A percentile compares a stretch with the other conserved stretches of the same genome.
Evolutionary conservation across 2,888 invertebrate genomes (phyloP).

Genomic region (Amphipyra tragopoginis): DNA sequence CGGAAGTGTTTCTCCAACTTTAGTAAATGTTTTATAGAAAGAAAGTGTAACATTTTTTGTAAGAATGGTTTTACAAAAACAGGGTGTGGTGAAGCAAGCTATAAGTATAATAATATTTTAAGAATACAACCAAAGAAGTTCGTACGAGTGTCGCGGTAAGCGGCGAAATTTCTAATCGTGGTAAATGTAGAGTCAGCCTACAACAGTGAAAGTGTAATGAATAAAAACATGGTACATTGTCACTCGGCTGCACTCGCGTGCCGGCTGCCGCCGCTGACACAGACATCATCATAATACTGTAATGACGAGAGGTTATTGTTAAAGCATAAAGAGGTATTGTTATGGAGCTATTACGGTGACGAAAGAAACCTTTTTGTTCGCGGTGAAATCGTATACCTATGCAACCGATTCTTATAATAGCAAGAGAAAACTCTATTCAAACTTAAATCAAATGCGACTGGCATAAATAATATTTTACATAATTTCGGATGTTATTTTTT

Average conservation of each 20-base stretch:
- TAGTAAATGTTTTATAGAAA: slow-evolving; percentile 1
- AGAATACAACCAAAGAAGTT: slow-evolving; percentile 70
- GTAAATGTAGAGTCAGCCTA: slow-evolving; percentile 64
- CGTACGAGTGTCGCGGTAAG: slow-evolving; percentile 59
- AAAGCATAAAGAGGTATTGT: slow-evolving; percentile 51
- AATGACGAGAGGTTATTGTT: slow-evolving; percentile 50
- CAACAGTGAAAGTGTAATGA: slow-evolving; percentile 70
- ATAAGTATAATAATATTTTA: slow-evolving; percentile 39
- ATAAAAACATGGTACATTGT: slow-evolving; percentile 70
- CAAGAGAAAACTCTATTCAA: slow-evolving; percentile 28
- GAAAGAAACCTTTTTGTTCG: slow-evolving; percentile 41
- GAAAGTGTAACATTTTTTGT: slow-evolving; percentile 2
- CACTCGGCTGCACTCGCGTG: slow-evolving; percentile 53
- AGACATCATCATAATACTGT: slow-evolving; percentile 50
- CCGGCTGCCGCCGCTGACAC: slow-evolving; percentile 35
- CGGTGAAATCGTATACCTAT: slow-evolving; percentile 45
- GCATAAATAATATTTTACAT: background rate
- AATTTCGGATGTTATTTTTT: background rate
- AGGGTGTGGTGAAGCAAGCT: slow-evolving; percentile 19
- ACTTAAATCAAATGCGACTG: slow-evolving; percentile 8
- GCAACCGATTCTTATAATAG: slow-evolving; percentile 15
- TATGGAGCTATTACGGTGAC: slow-evolving; percentile 47
- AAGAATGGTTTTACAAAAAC: slow-evolving; percentile 4
- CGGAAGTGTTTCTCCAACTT: slow-evolving; percentile 8
- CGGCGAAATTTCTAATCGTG: slow-evolving; percentile 71